phyloP scores from a whole-genome alignment of 2,888 invertebrate genomes.

The Syrista parreyssii region DNA sequence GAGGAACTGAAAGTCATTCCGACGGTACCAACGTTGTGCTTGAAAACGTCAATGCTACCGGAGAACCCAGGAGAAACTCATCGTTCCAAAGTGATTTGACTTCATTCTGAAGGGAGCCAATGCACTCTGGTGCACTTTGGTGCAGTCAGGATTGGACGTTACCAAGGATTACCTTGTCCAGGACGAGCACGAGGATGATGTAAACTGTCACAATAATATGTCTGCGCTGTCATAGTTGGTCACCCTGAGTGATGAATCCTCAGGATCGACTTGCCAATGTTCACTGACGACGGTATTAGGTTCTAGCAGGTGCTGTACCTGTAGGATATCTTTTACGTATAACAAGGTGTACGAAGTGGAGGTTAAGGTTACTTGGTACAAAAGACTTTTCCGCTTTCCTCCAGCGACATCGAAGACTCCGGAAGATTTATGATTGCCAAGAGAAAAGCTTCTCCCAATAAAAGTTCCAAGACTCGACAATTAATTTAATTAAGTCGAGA shows the following conservation, averaged over 20 bases:
- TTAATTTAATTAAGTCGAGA: constrained; percentile 45
- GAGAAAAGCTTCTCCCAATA: constrained; percentile 8
- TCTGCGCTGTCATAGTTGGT: constrained; percentile 23
- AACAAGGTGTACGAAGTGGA: not conserved
- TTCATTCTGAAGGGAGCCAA: not conserved
- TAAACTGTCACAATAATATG: constrained; percentile 34
- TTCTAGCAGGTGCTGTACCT: not conserved
- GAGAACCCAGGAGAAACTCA: not conserved
- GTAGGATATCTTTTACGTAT: not conserved
- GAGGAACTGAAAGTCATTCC: not conserved
- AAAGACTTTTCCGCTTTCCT: not conserved
- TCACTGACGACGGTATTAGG: not conserved
- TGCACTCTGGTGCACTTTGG: not conserved
- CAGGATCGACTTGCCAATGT: constrained; percentile 17
- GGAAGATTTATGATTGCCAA: not conserved
- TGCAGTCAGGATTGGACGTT: not conserved
- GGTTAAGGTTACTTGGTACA: not conserved
- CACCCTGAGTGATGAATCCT: constrained; percentile 31
- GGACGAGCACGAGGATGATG: constrained; percentile 13
- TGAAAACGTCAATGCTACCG: not conserved
- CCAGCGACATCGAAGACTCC: not conserved
- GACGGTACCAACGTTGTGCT: not conserved
- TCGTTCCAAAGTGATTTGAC: not conserved
- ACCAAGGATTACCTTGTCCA: not conserved
- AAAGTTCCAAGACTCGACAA: constrained; percentile 36